Evolutionary conservation across 2,888 invertebrate genomes (phyloP), one percentile per base, ranked within the genome.

Genomic region (Clunio marinus): DNA sequence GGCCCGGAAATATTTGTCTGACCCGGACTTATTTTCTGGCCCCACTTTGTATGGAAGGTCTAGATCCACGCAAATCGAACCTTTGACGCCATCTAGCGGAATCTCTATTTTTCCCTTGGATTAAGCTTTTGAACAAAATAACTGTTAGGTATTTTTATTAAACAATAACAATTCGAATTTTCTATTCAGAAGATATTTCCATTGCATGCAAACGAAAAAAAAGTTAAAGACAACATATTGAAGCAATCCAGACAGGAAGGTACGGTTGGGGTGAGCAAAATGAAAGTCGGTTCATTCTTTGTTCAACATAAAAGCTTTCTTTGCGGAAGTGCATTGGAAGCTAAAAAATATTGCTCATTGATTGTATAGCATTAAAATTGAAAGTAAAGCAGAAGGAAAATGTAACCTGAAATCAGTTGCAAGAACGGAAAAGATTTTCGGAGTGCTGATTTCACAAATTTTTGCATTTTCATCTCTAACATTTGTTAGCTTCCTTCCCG

Each of bases 281-380:
- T 17, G 25, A 58, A 15, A 58, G 28, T 32, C n/a, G 28, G 27
- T 58, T 15, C 25, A 58, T 27, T 28, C 7, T 57, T 57, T 5
- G 41, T n/a, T n/a, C n/a, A 41, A 15, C 41, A 41, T 32, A 28
- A n/a, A 17, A 28, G 28, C n/a, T 17, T 58, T 27, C 32, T 2
- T 17, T 17, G 17, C 58, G 58, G 58, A 58, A 58, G 32, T 58
- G 58, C 58, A 58, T 58, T 58, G 58, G 58, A 58, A 58, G 58
- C 58, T n/a, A 58, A 24, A 32, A 58, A 27, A 28, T 58, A 28
- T 58, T 15, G n/a, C 24, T 58, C 28, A 58, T 51, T 51, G 32
- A 58, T 28, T 58, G 41, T 41, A 15, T 20, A 28, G 15, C 17
- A 15, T 27, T n/a, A 57, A 57, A n/a, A 27, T 28, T 17, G 58